phyloP scores from a whole-genome alignment of 2,888 invertebrate species.

The Galeopsomyia nigrocyanea region DNA sequence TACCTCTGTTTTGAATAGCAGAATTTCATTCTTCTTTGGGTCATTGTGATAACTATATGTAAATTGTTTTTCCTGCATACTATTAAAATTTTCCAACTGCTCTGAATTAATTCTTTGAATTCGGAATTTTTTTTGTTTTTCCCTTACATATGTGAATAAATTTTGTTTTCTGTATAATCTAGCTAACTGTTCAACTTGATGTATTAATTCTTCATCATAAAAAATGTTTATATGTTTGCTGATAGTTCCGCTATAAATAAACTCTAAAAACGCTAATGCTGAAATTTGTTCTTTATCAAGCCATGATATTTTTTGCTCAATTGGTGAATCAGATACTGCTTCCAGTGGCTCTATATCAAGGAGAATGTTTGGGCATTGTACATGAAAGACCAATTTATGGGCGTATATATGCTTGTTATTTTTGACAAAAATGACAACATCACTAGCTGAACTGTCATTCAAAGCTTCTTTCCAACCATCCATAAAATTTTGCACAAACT shows the following conservation, averaged over 20 bases:
- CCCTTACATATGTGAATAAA: slow-evolving; percentile 58
- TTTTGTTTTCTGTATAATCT: slow-evolving; percentile 59
- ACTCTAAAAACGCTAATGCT: slow-evolving; percentile 66
- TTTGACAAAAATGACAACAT: slow-evolving; percentile 66
- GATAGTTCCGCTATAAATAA: slow-evolving; percentile 64
- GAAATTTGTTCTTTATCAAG: slow-evolving; percentile 53
- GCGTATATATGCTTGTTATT: slow-evolving; percentile 65
- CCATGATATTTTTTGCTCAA: slow-evolving; percentile 61
- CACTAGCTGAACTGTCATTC: slow-evolving; percentile 66
- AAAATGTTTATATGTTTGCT: slow-evolving; percentile 52
- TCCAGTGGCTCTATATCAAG: slow-evolving; percentile 58
- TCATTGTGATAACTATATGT: too few relatives aligned
- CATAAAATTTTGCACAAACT: slow-evolving; percentile 52
- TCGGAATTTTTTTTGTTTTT: slow-evolving; percentile 40
- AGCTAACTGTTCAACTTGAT: slow-evolving; percentile 56
- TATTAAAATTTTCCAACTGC: too few relatives aligned
- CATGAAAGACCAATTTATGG: slow-evolving; percentile 68
- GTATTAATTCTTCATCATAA: slow-evolving; percentile 48
- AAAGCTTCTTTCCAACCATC: slow-evolving; percentile 63
- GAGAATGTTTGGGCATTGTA: slow-evolving; percentile 67
- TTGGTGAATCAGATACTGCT: slow-evolving; percentile 49
- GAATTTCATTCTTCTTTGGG: neutral
- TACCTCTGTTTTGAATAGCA: slow-evolving; percentile 5
- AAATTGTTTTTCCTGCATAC: too few relatives aligned
- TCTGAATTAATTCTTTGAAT: neutral